Conservation (phyloP, 2,113 vertebrate genomes). For the Heterocephalus glaber region DNA sequence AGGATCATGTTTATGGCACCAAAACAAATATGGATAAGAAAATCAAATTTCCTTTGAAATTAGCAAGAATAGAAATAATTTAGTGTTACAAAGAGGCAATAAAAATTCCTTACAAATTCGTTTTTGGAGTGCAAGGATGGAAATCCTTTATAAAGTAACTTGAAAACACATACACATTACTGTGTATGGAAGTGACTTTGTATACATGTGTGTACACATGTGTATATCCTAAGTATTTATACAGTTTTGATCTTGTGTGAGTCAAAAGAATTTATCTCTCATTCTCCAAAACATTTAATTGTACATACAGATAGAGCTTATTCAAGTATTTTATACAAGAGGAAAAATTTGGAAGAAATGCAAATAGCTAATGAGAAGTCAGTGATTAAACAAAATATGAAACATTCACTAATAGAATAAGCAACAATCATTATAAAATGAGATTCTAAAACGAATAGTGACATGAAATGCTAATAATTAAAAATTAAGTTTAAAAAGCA, state of each 20-base stretch:
- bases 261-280: not conserved
- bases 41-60: conserved; percentile 29
- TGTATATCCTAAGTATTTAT: not conserved
- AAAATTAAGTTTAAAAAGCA: not conserved
- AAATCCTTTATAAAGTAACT: not conserved
- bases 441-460: conserved; percentile 14
- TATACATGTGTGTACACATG: not conserved
- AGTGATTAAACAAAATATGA: conserved; percentile 4
- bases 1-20: not conserved
- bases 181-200: not conserved
- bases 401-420: not conserved
- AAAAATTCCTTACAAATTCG: not conserved
- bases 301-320: not conserved
- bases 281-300: not conserved
- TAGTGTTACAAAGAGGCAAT: not conserved
- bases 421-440: not conserved
- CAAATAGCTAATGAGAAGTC: not conserved
- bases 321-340: not conserved
- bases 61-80: not conserved
- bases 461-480: not conserved
- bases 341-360: not conserved
- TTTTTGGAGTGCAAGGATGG: not conserved
- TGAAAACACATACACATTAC: not conserved
- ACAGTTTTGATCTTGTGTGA: not conserved
- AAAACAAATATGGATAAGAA: not conserved